Percentiles rank a stretch among this genome's conserved stretches.
These are phyloP conservation scores for Setipinna tenuifilis DNA, from an alignment of 2,797 vertebrate species.

Conservation along the genomic window DNA sequence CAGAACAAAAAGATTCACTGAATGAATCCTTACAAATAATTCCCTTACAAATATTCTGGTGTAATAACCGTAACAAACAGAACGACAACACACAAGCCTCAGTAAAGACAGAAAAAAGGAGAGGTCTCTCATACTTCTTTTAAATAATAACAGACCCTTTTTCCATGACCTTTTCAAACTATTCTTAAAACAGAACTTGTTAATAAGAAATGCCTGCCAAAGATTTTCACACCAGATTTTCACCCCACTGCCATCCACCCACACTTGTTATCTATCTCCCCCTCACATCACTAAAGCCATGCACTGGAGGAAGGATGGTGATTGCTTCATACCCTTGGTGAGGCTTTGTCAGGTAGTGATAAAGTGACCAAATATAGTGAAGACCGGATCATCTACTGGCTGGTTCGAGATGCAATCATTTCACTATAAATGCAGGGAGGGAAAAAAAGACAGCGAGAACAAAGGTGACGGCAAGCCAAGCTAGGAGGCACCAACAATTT, in stretches of 20 bases:
- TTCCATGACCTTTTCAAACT: background rate
- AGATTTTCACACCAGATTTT: background rate
- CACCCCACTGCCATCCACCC: background rate
- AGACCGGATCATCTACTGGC: background rate
- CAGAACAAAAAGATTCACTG: background rate
- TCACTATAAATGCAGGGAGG: background rate
- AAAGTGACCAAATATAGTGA: background rate
- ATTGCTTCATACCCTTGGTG: background rate
- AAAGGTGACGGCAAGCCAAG: background rate
- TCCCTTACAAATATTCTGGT: background rate
- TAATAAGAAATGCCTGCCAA: background rate
- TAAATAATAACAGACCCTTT: background rate
- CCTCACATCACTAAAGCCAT: background rate
- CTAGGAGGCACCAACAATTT: background rate
- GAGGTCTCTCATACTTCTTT: background rate
- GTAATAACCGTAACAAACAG: background rate
- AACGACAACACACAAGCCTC: background rate
- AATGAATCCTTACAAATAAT: background rate
- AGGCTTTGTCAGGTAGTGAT: background rate
- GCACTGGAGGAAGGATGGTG: background rate
- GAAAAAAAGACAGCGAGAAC: background rate
- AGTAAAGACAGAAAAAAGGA: background rate
- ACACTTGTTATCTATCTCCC: background rate
- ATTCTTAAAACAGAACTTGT: slow-evolving; percentile 15
- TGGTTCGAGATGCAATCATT: background rate